A percentile compares a stretch with the other conserved stretches of the same genome.
phyloP scores from a whole-genome alignment of 2,797 vertebrate species.

The Channa striata region DNA sequence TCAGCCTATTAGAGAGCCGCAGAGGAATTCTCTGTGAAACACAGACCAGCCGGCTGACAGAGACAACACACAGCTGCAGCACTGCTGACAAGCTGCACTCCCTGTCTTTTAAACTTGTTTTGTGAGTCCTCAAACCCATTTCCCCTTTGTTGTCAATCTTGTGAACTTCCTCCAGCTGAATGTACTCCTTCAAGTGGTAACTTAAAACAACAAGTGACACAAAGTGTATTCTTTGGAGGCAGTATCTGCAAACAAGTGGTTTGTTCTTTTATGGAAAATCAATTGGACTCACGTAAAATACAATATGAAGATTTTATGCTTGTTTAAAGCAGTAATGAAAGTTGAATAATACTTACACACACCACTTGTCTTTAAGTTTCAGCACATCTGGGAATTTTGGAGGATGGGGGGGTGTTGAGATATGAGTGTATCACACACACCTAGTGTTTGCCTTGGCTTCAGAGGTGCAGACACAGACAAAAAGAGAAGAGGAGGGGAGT shows the following conservation, averaged over 20 bases:
- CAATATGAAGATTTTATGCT: slow-evolving; percentile 16
- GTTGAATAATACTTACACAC: slow-evolving; percentile 3
- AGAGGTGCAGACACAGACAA: slow-evolving; percentile 68
- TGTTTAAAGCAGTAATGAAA: slow-evolving; percentile 17
- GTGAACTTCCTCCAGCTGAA: slow-evolving; percentile 27
- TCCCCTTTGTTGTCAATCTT: slow-evolving; percentile 30
- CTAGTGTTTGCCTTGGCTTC: slow-evolving; percentile 76
- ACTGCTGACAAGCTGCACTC: slow-evolving; percentile 62
- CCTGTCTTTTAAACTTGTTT: slow-evolving; percentile 19
- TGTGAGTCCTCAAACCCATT: slow-evolving; percentile 25
- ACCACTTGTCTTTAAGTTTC: slow-evolving; percentile 50
- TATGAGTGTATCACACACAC: slow-evolving; percentile 68
- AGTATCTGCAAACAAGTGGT: slow-evolving; percentile 21
- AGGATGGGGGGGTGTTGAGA: slow-evolving; percentile 46
- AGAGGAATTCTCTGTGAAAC: slow-evolving; percentile 80
- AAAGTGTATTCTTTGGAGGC: slow-evolving; percentile 7
- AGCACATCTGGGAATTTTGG: slow-evolving; percentile 55
- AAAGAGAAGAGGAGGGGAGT: slow-evolving; percentile 61
- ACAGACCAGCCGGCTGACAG: slow-evolving; percentile 78
- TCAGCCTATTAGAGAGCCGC: slow-evolving; percentile 75
- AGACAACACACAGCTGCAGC: slow-evolving; percentile 84
- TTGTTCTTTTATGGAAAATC: slow-evolving; percentile 34
- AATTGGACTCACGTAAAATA: slow-evolving; percentile 6
- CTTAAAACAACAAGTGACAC: slow-evolving; percentile 20
- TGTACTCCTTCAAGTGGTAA: slow-evolving; percentile 23